Base-by-base conservation (phyloP, 1,140 invertebrate species). In the Hylyphantes graminicola region DNA sequence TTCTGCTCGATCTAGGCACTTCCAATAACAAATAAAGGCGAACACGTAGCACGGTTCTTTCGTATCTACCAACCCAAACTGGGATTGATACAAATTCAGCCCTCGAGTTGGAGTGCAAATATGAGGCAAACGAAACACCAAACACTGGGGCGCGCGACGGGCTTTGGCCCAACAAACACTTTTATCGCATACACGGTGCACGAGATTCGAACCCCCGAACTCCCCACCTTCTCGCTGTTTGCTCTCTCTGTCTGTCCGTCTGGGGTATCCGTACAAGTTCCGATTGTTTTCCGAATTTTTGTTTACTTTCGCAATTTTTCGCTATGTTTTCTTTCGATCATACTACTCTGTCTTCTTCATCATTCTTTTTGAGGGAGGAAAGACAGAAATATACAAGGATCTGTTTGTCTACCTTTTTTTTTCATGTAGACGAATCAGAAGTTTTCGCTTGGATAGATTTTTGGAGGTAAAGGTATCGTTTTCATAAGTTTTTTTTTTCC, bases 101-200 rank as follows among this genome's bases (percentile, higher is more conserved):
- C 51, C 67, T 75, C 80, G 80, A 83, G 80, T 83, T 83, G 72
- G 80, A 83, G 75, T 51, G 72, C 80, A 83, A 83, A 83, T 72
- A 83, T 65, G 59, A 57, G 21, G 13, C 70, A 50, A 19, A 63
- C 35, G 80, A 64, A 83, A 83, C 80, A 83, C 67, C 76, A 78
- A 35, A 74, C 80, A 83, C 54, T 17, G 68, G 35, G 35, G 35
- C 5, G 55, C 68, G 67, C 79, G 79, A 81, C 79, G 59, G 35
- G 80, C 76, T 83, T 83, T 74, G 80, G 80, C 70, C 75, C 68
- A 50, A 68, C 80, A 83, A 83, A 83, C 72, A 83, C 80, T 83
- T 83, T 83, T 81, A 83, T 17, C 70, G 59, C 72, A 59, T 59
- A 72, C 70, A 65, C 50, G 50, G 55, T 17, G 65, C 57, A 64